A percentile compares a stretch with the other conserved stretches of the same genome.
phyloP scores from a whole-genome alignment of 2,797 vertebrate genomes.

The Neoniphon sammara region DNA sequence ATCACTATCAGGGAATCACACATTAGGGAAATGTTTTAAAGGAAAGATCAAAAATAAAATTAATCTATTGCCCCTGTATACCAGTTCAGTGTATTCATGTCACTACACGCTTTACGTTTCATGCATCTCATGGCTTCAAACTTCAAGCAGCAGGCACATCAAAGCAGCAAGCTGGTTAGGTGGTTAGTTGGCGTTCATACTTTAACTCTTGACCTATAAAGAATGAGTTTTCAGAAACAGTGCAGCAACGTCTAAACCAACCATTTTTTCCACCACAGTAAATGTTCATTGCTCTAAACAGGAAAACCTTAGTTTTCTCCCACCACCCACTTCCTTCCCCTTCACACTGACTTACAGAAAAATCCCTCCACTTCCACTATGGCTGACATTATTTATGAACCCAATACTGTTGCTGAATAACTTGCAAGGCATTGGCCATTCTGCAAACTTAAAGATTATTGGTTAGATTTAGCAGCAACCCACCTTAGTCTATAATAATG shows the following conservation, averaged over 20 bases:
- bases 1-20: not conserved
- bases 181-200: not conserved
- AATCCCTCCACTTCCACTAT: slow-evolving; percentile 17
- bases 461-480: not conserved
- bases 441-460: too few relatives aligned
- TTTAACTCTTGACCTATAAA: not conserved
- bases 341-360: slow-evolving; percentile 12
- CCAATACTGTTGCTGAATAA: not conserved
- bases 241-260: slow-evolving; percentile 19
- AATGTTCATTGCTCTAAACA: slow-evolving; percentile 41
- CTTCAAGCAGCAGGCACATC: slow-evolving; percentile 14
- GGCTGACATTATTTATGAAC: slow-evolving; percentile 6
- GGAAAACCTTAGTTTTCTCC: slow-evolving; percentile 41
- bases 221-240: not conserved
- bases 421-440: slow-evolving; percentile 1
- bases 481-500: not conserved
- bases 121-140: not conserved
- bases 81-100: not conserved
- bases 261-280: slow-evolving; percentile 4
- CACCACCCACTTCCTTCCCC: slow-evolving; percentile 50
- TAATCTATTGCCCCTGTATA: not conserved
- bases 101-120: not conserved
- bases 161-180: slow-evolving; percentile 35
- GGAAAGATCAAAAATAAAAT: not conserved
- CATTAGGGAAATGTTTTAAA: not conserved